Base-by-base conservation (phyloP, 2,113 vertebrate species). In the Eudyptes chrysolophus region DNA sequence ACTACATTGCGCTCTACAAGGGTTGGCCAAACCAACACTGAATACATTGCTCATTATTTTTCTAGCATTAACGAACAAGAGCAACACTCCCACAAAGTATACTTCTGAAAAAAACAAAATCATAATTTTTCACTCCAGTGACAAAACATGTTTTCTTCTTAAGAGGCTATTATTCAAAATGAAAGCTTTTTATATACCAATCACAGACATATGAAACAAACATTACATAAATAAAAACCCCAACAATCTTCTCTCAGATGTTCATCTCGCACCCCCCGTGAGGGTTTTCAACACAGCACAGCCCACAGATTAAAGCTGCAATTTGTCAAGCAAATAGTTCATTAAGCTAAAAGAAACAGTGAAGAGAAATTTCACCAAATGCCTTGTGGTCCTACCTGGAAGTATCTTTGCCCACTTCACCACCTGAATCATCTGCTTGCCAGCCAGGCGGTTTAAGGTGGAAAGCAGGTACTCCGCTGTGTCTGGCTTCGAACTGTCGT, bases 341-440 rank as follows among this genome's bases (percentile, higher is more conserved):
- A 61, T 62, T 61, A 83, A 52, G 25, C n/a, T 64, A 65, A 17
- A 65, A 38, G 18, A 46, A 42, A 42, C 42, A 42, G 42, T 42
- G 42, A 42, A 42, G 42, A 42, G 42, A 42, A 42, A 42, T 42
- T 58, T 58, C 24, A 34, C 9, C 42, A 13, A 55, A 54, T 24
- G 65, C 9, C 20, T 40, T 4, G 0, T 0, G 16, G 51, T 95
- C 98, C 92, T 98, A 99, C 99, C 99, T 99, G 99, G 99, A 99
- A 99, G 99, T 98, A 99, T 99, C 99, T 99, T 99, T 97, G 99
- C 99, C 99, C 99, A 99, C 98, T 99, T 99, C 97, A 99, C 99
- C 90, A 99, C 99, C 87, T 99, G 99, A 72, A 99, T 99, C 99
- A 99, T 99, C 99, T 99, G 99, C 97, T 99, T 99, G 95, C 99